phyloP scores from a whole-genome alignment of 2,888 invertebrate genomes.

The Stenodera caucasica region DNA sequence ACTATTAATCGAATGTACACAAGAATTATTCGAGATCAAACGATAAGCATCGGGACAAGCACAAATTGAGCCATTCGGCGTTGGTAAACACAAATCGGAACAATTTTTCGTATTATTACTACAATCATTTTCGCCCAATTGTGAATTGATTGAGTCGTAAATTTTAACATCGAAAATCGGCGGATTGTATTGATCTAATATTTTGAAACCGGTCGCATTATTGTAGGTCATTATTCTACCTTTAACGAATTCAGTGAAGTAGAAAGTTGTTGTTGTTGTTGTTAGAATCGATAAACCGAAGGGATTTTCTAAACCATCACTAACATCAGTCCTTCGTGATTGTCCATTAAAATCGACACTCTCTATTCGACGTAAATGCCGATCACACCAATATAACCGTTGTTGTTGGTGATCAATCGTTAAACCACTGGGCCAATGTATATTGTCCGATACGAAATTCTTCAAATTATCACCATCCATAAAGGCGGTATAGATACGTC shows the following conservation, averaged over 20 bases:
- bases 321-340: conserved; percentile 58
- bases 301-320: conserved; percentile 58
- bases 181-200: conserved; percentile 64
- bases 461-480: conserved; percentile 73
- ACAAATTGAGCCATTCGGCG: conserved; percentile 61
- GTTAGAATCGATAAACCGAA: conserved; percentile 35
- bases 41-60: conserved; percentile 66
- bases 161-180: conserved; percentile 70
- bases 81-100: conserved; percentile 71
- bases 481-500: conserved; percentile 69
- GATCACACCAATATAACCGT: conserved; percentile 74
- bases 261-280: conserved; percentile 57
- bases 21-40: conserved; percentile 47
- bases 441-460: conserved; percentile 54
- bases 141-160: conserved; percentile 57
- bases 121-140: conserved; percentile 53
- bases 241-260: conserved; percentile 72
- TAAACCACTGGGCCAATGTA: conserved; percentile 78
- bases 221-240: conserved; percentile 62
- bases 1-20: conserved; percentile 50
- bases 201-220: conserved; percentile 53
- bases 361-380: conserved; percentile 68
- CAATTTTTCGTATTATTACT: conserved; percentile 57
- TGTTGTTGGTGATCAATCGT: conserved; percentile 64
- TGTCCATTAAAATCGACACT: conserved; percentile 63